A percentile compares a stretch with the other conserved stretches of the same genome.
Conservation (phyloP, 2,113 vertebrate species). For the Talpa occidentalis region DNA sequence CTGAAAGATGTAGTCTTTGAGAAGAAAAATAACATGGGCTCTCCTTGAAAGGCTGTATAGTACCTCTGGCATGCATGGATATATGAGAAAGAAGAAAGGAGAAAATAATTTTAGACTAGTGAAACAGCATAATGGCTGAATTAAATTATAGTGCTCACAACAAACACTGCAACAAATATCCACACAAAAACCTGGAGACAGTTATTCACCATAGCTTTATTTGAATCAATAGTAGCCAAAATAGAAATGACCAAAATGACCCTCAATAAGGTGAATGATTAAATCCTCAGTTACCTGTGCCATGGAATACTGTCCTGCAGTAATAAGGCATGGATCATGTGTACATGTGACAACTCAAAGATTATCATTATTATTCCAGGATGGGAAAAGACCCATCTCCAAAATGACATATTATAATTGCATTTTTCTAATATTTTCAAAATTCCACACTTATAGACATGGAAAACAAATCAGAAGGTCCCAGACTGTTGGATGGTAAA, state of each 20-base stretch:
- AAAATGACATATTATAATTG: background rate
- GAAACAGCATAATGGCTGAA: background rate
- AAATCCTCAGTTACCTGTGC: background rate
- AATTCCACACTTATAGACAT: background rate
- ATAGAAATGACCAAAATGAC: background rate
- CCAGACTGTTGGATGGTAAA: background rate
- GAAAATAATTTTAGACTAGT: background rate
- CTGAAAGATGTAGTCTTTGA: background rate
- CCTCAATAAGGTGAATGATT: too few relatives aligned
- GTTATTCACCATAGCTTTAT: background rate
- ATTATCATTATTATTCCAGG: background rate
- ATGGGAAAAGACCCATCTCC: background rate
- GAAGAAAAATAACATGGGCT: background rate
- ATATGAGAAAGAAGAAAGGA: background rate
- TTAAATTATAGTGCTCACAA: background rate
- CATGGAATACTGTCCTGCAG: background rate
- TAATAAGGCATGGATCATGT: background rate
- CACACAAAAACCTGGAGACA: background rate
- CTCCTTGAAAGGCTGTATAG: background rate
- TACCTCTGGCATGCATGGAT: background rate
- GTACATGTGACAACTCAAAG: background rate
- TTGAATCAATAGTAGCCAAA: background rate
- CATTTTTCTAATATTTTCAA: background rate
- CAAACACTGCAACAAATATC: background rate
- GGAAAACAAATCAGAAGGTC: background rate